Evolutionary conservation across 2,888 invertebrate genomes (phyloP).

Genomic region (Philopedon plagiatum): DNA sequence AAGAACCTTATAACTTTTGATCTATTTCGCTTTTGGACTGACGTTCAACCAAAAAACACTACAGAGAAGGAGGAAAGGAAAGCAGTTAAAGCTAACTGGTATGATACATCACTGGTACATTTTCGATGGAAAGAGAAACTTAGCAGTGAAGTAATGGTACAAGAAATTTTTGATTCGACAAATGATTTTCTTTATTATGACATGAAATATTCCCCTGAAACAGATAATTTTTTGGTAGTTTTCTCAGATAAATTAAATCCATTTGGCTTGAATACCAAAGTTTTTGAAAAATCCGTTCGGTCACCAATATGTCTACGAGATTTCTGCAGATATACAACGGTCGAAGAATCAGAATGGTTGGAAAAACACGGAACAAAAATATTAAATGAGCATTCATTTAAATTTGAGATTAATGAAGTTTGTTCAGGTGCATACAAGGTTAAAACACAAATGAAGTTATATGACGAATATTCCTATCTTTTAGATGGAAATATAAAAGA

Average conservation of each 20-base stretch:
- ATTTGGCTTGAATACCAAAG: slow-evolving; percentile 56
- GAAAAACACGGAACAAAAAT: slow-evolving; percentile 29
- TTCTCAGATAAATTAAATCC: slow-evolving; percentile 57
- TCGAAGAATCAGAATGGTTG: slow-evolving; percentile 55
- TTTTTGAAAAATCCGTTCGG: slow-evolving; percentile 53
- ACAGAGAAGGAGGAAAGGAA: neutral
- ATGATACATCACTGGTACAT: slow-evolving; percentile 43
- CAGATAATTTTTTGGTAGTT: slow-evolving; percentile 55
- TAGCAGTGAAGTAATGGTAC: slow-evolving; percentile 53
- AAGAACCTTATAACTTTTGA: slow-evolving; percentile 48
- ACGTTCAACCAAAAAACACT: slow-evolving; percentile 21
- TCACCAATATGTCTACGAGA: slow-evolving; percentile 60
- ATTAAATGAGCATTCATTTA: slow-evolving; percentile 34
- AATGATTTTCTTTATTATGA: slow-evolving; percentile 54
- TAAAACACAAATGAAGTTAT: slow-evolving; percentile 48
- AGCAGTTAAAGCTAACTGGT: slow-evolving; percentile 31
- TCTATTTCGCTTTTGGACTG: slow-evolving; percentile 24
- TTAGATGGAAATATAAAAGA: slow-evolving; percentile 42
- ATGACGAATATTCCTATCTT: slow-evolving; percentile 52
- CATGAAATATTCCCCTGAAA: slow-evolving; percentile 55
- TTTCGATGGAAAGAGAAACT: slow-evolving; percentile 58
- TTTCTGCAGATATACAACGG: slow-evolving; percentile 57
- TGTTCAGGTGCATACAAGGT: slow-evolving; percentile 55
- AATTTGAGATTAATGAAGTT: slow-evolving; percentile 45
- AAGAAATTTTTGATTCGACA: slow-evolving; percentile 55